These are phyloP conservation scores for Protosalanx chinensis DNA, from an alignment of 2,797 vertebrate genomes.

Conservation along the genomic window DNA sequence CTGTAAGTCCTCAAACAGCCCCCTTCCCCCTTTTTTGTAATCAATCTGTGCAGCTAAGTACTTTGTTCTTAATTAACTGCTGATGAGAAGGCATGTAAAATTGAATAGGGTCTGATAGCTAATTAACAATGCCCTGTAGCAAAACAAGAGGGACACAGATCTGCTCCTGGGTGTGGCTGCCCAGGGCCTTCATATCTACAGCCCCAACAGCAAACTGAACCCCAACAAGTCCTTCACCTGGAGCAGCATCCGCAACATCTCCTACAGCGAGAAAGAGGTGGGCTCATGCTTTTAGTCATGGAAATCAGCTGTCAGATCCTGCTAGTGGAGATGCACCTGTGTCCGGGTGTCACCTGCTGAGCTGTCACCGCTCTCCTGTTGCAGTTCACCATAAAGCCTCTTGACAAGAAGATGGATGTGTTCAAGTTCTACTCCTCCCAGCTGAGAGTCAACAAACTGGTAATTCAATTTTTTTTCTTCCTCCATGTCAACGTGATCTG, in stretches of 20 bases:
- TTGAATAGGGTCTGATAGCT: too few relatives aligned
- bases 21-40: neutral
- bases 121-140: slow-evolving; percentile 57
- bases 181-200: slow-evolving; percentile 90
- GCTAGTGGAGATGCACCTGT: neutral
- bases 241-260: slow-evolving; percentile 89
- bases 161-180: slow-evolving; percentile 87
- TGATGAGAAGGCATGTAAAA: too few relatives aligned
- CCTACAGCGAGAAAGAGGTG: slow-evolving; percentile 92
- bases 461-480: slow-evolving; percentile 55
- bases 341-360: neutral
- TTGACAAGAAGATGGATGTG: slow-evolving; percentile 91
- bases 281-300: neutral
- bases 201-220: slow-evolving; percentile 85
- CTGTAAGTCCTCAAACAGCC: slow-evolving; percentile 70
- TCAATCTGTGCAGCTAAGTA: neutral
- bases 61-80: too few relatives aligned
- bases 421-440: slow-evolving; percentile 94
- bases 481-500: neutral
- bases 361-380: slow-evolving; percentile 25
- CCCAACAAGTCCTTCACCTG: slow-evolving; percentile 89
- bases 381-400: slow-evolving; percentile 89
- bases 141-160: slow-evolving; percentile 88
- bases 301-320: neutral
- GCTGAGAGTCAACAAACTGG: slow-evolving; percentile 88